Evolutionary conservation across 2,797 vertebrate genomes (phyloP), one percentile per base, ranked within the genome.

Genomic region (Melanotaenia trifasciata): DNA sequence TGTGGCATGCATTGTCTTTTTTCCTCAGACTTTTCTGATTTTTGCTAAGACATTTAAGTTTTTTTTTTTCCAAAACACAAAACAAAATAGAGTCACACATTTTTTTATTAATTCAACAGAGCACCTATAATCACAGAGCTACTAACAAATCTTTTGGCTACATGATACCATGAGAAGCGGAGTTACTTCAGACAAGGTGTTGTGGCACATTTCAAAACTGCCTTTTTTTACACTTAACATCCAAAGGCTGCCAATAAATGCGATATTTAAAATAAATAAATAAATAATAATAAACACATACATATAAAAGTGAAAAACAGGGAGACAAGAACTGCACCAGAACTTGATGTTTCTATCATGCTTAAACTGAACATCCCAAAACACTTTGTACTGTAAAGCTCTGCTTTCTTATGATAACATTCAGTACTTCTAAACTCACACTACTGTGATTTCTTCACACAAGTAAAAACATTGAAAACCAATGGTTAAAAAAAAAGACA

Each of bases 101-200:
- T 84, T 30, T 30, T 43, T 88, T 89, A 86, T 91, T 91, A 32
- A 78, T 64, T 66, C 22, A 47, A 79, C 72, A 82, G 68, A 80
- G 76, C 74, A 88, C 69, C 64, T 35, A 80, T 40, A 50, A 87
- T 72, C 67, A 56, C 32, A 64, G 32, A 57, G 61, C 81, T 73
- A 72, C 26, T 11, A 51, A 79, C 5, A 16, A 35, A 32, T 18
- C 32, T 45, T 67, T 24, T 35, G 62, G 51, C 68, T 65, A 69
- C 59, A 53, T 45, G 58, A 74, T 51, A 71, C 24, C 72, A 69
- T 26, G 64, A 89, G 58, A 72, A 76, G 69, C 62, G 28, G 75
- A 80, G 30, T 87, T 66, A 70, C 71, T 47, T 0, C 11, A 30
- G 38, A 74, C 80, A 74, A 81, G 81, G 57, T 72, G 72, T 82